phyloP scores from a whole-genome alignment of 2,797 vertebrate species.

The Chaetophractus vellerosus region DNA sequence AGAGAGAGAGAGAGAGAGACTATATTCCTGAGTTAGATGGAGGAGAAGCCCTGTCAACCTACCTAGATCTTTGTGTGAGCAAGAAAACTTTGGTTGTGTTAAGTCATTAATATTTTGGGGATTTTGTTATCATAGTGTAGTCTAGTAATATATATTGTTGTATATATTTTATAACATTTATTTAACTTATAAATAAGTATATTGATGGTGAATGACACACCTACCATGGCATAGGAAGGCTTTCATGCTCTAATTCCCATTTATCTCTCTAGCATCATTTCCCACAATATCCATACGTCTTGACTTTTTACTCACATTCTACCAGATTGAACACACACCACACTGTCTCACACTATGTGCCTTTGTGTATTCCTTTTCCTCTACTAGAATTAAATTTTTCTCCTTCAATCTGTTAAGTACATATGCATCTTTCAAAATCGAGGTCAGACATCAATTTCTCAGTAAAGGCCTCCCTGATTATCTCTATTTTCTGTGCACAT shows the following conservation, averaged over 20 bases:
- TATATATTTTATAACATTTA: background rate
- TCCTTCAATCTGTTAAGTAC: background rate
- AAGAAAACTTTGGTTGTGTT: constrained; percentile 7
- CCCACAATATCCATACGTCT: background rate
- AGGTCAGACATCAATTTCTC: background rate
- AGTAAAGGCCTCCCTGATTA: background rate
- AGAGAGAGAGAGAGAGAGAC: background rate
- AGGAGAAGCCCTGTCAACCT: background rate
- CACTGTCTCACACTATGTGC: background rate
- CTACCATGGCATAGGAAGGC: background rate
- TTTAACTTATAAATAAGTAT: background rate
- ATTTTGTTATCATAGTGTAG: background rate
- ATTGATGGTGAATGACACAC: background rate
- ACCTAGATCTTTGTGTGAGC: background rate
- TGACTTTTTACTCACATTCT: background rate
- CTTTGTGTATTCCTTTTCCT: constrained; percentile 33
- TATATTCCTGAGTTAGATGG: background rate
- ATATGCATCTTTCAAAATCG: background rate
- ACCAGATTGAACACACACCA: background rate
- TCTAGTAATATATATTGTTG: background rate
- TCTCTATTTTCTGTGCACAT: background rate
- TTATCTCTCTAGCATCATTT: background rate
- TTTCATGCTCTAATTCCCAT: background rate
- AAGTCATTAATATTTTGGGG: background rate
- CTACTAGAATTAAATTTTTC: background rate